Percentiles rank a stretch among this genome's conserved stretches.
phyloP scores from a whole-genome alignment of 2,797 vertebrate species.

The Pterois miles region DNA sequence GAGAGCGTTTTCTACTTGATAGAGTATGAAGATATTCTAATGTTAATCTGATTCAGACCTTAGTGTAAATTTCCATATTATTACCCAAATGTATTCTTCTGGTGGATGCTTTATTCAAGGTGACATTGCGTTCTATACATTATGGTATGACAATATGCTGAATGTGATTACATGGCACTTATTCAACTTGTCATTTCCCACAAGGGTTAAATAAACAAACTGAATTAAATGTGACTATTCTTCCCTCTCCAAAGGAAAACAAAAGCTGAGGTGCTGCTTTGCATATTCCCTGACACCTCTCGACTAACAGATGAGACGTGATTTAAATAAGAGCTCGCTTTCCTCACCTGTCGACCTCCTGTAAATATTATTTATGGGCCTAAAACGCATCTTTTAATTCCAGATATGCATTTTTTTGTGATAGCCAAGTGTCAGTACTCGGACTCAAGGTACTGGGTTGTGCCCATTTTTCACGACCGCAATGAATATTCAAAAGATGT shows the following conservation, averaged over 20 bases:
- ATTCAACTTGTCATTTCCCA: constrained; percentile 84
- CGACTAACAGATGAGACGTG: constrained; percentile 77
- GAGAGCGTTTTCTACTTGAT: constrained; percentile 43
- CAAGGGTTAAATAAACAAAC: constrained; percentile 83
- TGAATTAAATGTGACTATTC: constrained; percentile 79
- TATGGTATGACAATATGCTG: constrained; percentile 80
- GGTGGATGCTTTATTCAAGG: constrained; percentile 82
- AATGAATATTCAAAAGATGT: constrained; percentile 98
- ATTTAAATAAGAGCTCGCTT: constrained; percentile 82
- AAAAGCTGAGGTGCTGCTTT: constrained; percentile 73
- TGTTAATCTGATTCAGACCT: constrained; percentile 79
- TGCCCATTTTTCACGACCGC: constrained; percentile 93
- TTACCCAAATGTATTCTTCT: constrained; percentile 84
- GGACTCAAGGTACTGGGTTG: constrained; percentile 85
- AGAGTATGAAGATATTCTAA: constrained; percentile 77
- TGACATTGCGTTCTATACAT: constrained; percentile 81
- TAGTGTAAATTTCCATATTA: constrained; percentile 83
- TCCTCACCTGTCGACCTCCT: constrained; percentile 76
- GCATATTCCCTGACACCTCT: constrained; percentile 78
- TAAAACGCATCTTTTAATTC: constrained; percentile 82
- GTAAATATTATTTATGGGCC: constrained; percentile 84
- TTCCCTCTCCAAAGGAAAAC: constrained; percentile 70
- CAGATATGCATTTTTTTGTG: constrained; percentile 83
- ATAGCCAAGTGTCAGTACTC: constrained; percentile 89
- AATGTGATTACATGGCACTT: constrained; percentile 85